A percentile compares a stretch with the other conserved stretches of the same genome.
Conservation (phyloP, 2,797 vertebrate genomes). For the Pangasius sanitwongsei region DNA sequence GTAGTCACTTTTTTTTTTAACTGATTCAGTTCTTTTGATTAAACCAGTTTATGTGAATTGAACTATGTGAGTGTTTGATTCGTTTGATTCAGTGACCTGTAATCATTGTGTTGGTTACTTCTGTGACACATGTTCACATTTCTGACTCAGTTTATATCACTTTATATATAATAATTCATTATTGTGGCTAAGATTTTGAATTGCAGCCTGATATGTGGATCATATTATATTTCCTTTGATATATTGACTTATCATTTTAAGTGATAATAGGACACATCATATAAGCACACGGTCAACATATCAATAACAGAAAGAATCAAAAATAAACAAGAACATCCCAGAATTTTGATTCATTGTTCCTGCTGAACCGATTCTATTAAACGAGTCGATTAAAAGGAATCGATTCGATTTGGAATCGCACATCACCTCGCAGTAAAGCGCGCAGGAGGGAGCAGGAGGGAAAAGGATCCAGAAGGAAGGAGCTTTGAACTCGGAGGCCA, state of each 20-base stretch:
- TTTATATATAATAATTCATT: neutral
- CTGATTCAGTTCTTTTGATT: neutral
- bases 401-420: conserved; percentile 3
- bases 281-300: neutral
- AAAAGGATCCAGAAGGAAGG: conserved; percentile 21
- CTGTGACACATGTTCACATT: neutral
- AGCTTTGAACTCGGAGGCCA: conserved; percentile 18
- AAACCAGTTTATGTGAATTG: neutral
- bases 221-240: neutral
- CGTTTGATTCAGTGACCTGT: neutral
- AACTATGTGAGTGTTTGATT: neutral
- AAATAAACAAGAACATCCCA: neutral
- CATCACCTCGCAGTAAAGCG: conserved; percentile 40
- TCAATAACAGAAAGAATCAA: neutral
- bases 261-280: neutral
- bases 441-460: conserved; percentile 48
- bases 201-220: too few species aligned
- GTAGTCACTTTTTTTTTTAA: neutral
- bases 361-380: neutral
- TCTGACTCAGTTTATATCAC: neutral
- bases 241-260: neutral
- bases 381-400: neutral
- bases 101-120: neutral
- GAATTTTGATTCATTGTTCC: neutral
- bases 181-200: neutral